Percentiles rank a stretch among this genome's conserved stretches.
Evolutionary conservation across 2,797 vertebrate genomes (phyloP).

Genomic region (Falco rusticolus): DNA sequence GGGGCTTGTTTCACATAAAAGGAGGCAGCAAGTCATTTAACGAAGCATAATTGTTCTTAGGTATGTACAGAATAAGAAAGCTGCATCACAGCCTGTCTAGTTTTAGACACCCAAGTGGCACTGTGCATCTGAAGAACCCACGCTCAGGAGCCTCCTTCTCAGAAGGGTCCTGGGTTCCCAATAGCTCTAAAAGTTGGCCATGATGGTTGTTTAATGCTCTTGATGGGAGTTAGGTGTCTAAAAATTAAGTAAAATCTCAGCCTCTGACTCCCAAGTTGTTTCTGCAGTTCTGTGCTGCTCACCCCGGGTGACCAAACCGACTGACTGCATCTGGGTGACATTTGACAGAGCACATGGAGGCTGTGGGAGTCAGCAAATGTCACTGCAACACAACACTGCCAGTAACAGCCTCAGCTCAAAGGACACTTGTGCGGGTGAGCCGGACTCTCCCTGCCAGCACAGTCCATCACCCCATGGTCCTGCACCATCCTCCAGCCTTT

Average conservation of each 20-base stretch:
- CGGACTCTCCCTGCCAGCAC: background rate
- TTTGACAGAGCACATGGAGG: background rate
- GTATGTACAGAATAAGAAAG: background rate
- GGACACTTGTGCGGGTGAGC: background rate
- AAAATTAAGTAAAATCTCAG: background rate
- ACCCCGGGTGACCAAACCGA: background rate
- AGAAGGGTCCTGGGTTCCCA: background rate
- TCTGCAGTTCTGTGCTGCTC: background rate
- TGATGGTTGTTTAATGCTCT: background rate
- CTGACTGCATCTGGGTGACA: background rate
- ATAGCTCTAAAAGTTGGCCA: background rate
- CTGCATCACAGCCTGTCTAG: background rate
- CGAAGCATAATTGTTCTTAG: background rate
- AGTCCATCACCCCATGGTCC: background rate
- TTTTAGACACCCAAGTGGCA: background rate
- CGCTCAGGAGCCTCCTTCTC: background rate
- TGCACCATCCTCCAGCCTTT: background rate
- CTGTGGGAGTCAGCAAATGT: background rate
- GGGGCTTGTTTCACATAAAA: background rate
- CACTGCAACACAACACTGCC: fast-evolving
- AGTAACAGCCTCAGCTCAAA: background rate
- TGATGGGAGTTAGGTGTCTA: background rate
- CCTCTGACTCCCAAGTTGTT: background rate
- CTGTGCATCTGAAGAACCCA: background rate
- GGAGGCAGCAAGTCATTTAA: background rate